These are phyloP conservation scores for Cryptocephalus primarius DNA, from an alignment of 2,888 invertebrate species.

Conservation along the genomic window DNA sequence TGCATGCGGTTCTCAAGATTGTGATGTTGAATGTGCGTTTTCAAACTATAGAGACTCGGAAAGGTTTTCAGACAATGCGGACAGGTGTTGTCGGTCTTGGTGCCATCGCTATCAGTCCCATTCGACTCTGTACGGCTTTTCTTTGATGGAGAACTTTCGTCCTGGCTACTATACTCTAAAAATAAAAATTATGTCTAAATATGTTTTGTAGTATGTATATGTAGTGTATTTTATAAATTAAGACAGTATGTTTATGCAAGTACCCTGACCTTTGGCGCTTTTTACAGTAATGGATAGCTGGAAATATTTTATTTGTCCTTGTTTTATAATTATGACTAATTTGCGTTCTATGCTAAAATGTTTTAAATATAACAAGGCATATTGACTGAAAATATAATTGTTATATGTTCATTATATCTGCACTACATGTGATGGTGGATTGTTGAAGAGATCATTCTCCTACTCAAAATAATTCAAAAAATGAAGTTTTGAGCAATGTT, in stretches of 20 bases:
- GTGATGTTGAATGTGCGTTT: constrained; percentile 32
- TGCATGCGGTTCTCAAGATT: constrained; percentile 22
- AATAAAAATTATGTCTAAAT: not conserved
- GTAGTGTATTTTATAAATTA: constrained; percentile 11
- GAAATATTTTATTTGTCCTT: too few relatives aligned
- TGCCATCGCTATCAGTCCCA: constrained; percentile 9
- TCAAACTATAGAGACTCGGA: constrained; percentile 31
- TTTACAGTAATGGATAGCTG: constrained; percentile 3
- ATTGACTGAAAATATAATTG: too few relatives aligned
- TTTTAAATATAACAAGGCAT: too few relatives aligned
- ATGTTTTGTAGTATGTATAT: constrained; percentile 21
- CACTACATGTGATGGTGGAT: too few relatives aligned
- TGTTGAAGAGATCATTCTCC: too few relatives aligned
- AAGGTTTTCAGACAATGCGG: constrained; percentile 32
- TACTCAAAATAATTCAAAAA: too few relatives aligned
- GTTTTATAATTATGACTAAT: too few relatives aligned
- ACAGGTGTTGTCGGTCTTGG: constrained; percentile 24
- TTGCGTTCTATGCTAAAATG: too few relatives aligned
- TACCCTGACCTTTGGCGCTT: constrained; percentile 1
- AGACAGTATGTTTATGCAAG: not conserved
- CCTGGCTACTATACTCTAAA: not conserved
- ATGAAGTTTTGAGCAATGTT: too few relatives aligned
- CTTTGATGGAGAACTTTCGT: constrained; percentile 15
- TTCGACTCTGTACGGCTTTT: constrained; percentile 15
- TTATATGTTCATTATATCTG: too few relatives aligned